Conservation (phyloP, 1,140 invertebrate species). For the Dolichoris vasculosae region DNA sequence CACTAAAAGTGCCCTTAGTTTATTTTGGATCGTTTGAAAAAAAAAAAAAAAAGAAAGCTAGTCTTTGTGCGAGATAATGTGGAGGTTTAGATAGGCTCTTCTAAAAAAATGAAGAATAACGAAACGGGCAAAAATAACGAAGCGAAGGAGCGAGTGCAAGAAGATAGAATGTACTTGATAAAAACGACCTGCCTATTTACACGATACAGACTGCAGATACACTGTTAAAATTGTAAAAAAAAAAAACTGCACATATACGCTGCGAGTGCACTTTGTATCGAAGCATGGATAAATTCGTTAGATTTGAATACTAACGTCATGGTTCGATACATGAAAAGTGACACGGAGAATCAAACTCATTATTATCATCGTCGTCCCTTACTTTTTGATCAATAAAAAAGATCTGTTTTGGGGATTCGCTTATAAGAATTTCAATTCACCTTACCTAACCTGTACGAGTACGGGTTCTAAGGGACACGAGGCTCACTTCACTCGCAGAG, state of each 20-base stretch:
- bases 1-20: slow-evolving; percentile 74
- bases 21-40: slow-evolving; percentile 70
- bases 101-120: slow-evolving; percentile 58
- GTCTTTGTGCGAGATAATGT: slow-evolving; percentile 69
- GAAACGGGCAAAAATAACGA: slow-evolving; percentile 54
- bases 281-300: slow-evolving; percentile 61
- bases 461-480: slow-evolving; percentile 47
- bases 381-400: slow-evolving; percentile 70
- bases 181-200: slow-evolving; percentile 63
- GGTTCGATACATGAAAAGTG: slow-evolving; percentile 65
- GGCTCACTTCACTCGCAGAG: slow-evolving; percentile 53
- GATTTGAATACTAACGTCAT: slow-evolving; percentile 67
- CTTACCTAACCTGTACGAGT: slow-evolving; percentile 36
- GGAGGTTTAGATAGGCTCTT: slow-evolving; percentile 67
- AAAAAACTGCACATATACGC: slow-evolving; percentile 56
- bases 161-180: slow-evolving; percentile 52
- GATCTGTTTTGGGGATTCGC: slow-evolving; percentile 69
- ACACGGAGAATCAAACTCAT: slow-evolving; percentile 66
- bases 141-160: slow-evolving; percentile 54
- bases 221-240: slow-evolving; percentile 65
- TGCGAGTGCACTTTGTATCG: slow-evolving; percentile 63
- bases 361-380: slow-evolving; percentile 70
- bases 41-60: slow-evolving; percentile 60
- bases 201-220: slow-evolving; percentile 62
- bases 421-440: slow-evolving; percentile 50